Base-by-base conservation (phyloP, 37 sponge, comb jelly and placozoan genomes). In the Petrosia ficiformis region DNA sequence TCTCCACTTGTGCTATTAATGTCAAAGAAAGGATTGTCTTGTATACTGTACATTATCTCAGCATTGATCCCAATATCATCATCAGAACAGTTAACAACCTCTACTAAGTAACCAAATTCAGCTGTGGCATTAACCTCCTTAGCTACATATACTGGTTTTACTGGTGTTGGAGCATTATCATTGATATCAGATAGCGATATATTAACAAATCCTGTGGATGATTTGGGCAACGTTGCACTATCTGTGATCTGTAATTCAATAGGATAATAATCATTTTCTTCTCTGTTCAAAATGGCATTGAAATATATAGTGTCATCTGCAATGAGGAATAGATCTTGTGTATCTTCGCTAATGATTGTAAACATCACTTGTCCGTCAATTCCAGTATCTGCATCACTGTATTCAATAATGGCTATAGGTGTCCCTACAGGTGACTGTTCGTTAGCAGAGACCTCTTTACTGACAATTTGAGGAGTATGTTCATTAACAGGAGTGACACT, bases 401-500 rank as follows among this genome's bases (percentile, higher is more conserved):
- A 78, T 42, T 61, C 42, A 44, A 84, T n/a, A 31, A 42, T 43
- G 6, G 74, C 48, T 2, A 84, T 73, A 11, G 2, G 3, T 28
- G 72, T 70, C 0, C 77, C 72, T 40, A 33, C 36, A 16, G 67
- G 39, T 42, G 57, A 44, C 39, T 84, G 34, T 44, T 84, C 85
- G 19, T 57, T 43, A 8, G 78, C 28, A 26, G 0, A 16, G 11
- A 57, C 39, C 4, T 24, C 1, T 22, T 3, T n/a, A 0, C 44
- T 26, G 38, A 39, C 42, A 24, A 26, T 30, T 25, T 81, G 65
- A 44, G 89, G 80, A 10, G 79, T 71, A 58, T 42, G 65, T 33
- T 89, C 90, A 42, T 89, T 89, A 16, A 89, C 73, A 0, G 80
- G 80, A 8, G 44, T 22, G 39, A 89, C 81, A 31, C 59, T 78